Conservation (phyloP, 2,797 vertebrate genomes). For the Caiman crocodilus region DNA sequence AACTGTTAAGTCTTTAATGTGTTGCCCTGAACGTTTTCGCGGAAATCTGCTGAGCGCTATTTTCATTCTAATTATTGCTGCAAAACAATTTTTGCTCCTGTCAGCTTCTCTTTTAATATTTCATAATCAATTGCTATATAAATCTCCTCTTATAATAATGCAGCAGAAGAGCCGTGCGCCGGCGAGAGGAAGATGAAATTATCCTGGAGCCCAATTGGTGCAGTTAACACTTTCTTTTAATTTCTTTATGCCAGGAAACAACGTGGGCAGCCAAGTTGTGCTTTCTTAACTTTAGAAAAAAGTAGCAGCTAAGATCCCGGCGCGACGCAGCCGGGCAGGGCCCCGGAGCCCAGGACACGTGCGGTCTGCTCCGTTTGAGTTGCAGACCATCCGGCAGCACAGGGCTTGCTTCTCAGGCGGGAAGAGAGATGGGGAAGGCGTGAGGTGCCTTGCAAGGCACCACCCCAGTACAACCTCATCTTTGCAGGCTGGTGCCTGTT, state of each 20-base stretch:
- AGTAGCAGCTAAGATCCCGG: background rate
- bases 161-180: background rate
- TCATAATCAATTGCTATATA: conserved; percentile 38
- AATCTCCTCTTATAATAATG: background rate
- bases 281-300: background rate
- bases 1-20: background rate
- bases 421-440: background rate
- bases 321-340: background rate
- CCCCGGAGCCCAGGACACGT: background rate
- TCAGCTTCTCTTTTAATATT: conserved; percentile 47
- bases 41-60: conserved; percentile 9
- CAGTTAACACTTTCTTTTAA: conserved; percentile 22
- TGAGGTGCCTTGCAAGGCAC: background rate
- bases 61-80: conserved; percentile 37
- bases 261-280: background rate
- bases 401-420: background rate
- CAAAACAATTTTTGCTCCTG: conserved; percentile 16
- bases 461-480: accelerated
- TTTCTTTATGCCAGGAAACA: background rate
- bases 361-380: background rate
- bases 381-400: background rate
- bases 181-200: background rate
- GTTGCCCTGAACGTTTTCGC: background rate
- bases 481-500: accelerated
- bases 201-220: background rate